Base-by-base conservation (phyloP, 2,113 vertebrate genomes). In the Carassius auratus region DNA sequence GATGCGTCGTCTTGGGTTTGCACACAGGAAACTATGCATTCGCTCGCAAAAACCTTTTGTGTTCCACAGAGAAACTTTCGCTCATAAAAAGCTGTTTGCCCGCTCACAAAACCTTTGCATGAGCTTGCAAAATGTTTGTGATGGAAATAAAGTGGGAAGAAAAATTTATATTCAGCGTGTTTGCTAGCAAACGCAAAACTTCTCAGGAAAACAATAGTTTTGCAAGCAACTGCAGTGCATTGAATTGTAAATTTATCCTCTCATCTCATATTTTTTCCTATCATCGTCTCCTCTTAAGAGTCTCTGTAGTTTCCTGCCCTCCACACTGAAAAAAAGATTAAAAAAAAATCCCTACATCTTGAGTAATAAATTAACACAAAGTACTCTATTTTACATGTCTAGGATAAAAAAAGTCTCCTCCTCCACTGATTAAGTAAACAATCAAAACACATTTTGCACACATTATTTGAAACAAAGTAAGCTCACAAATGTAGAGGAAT, bases 351-450 rank as follows among this genome's bases (percentile, higher is more conserved):
- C 45, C 68, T 78, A 66, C 0, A 1, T 83, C 66, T 80, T 38
- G 57, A 59, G 59, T 61, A 81, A 84, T 89, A 84, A 89, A 87
- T 89, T 86, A 89, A 84, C 77, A 85, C 33, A 81, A 81, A 79
- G 59, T 36, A 71, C 66, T 59, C 30, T 85, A 83, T 78, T 85
- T 83, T 87, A 80, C 68, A 75, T 64, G 10, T 77, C 13, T 7
- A 42, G 5, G 38, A 42, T 42, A 42, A 42, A 42, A 26, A 30
- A 42, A 42, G 38, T 42, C 0, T 42, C 8, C 17, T 21, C 71
- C 36, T 76, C 42, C 19, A 14, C 57, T 38, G 76, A 48, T 59
- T 23, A 52, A 76, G 84, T 88, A 84, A 86, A 86, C 66, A 75
- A 57, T n/a, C n/a, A 69, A 77, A 50, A 76, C 13, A 76, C 78